Conservation (phyloP, 53 echinoderm and acorn worm species). For the Luidia sarsii region DNA sequence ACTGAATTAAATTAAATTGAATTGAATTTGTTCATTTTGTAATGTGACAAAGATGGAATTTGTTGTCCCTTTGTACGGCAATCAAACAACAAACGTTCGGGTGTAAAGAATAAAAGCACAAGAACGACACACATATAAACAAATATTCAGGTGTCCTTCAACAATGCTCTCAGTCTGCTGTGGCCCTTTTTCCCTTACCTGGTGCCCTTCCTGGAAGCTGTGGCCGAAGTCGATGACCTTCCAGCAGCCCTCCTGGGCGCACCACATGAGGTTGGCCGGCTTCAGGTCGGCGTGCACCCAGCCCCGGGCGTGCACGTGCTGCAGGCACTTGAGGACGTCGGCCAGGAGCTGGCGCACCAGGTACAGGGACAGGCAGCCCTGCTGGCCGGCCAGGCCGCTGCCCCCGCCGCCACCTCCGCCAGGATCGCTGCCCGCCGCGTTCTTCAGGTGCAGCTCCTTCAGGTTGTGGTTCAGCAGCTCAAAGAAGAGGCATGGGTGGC, state of each 20-base stretch:
- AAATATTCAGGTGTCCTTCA: no score
- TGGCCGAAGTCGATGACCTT: slow-evolving; percentile 94
- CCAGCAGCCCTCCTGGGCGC: slow-evolving; percentile 84
- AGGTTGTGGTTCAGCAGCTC: slow-evolving; percentile 86
- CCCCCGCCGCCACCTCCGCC: no score
- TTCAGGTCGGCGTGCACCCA: slow-evolving; percentile 93
- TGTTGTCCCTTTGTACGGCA: no score
- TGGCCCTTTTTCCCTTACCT: slow-evolving; percentile 64
- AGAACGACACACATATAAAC: no score
- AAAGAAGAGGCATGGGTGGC: slow-evolving; percentile 86
- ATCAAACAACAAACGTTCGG: no score
- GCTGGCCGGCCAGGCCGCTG: slow-evolving; percentile 18
- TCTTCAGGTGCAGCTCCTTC: slow-evolving; percentile 76
- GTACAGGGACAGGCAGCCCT: slow-evolving; percentile 79
- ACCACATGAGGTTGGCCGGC: slow-evolving; percentile 93
- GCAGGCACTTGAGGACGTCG: slow-evolving; percentile 78
- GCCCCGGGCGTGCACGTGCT: slow-evolving; percentile 76
- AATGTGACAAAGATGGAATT: no score
- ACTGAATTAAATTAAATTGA: no score
- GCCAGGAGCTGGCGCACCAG: slow-evolving; percentile 67
- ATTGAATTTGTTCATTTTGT: no score
- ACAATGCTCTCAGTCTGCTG: no score
- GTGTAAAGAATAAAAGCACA: no score
- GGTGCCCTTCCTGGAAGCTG: slow-evolving; percentile 81
- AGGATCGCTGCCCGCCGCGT: slow-evolving; percentile 46